phyloP scores from a whole-genome alignment of 2,797 vertebrate species.

The Parotocinclus haroldoi region DNA sequence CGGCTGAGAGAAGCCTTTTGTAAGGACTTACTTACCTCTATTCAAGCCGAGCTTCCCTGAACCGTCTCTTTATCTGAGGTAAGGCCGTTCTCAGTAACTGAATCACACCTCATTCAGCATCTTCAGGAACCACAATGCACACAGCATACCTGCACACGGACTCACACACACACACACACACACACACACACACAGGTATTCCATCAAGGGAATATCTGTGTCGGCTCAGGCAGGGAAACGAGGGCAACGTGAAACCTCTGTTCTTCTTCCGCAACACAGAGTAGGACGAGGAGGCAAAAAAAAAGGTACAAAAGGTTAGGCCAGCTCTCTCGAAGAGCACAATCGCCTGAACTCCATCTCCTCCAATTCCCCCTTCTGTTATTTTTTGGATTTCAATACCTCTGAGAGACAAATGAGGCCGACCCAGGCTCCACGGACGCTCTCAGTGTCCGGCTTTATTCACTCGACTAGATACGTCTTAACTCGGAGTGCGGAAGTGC shows the following conservation, averaged over 20 bases:
- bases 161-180: neutral
- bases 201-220: constrained; percentile 23
- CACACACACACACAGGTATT: neutral
- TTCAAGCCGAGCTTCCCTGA: neutral
- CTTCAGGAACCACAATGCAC: neutral
- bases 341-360: constrained; percentile 16
- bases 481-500: too few species aligned
- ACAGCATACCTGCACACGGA: neutral
- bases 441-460: too few species aligned
- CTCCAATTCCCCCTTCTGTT: neutral
- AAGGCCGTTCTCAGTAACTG: constrained; percentile 20
- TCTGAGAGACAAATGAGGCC: too few species aligned
- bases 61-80: constrained; percentile 12
- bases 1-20: neutral
- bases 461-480: too few species aligned
- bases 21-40: neutral
- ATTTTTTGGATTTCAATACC: too few species aligned
- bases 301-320: constrained; percentile 10
- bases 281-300: constrained; percentile 18
- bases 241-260: constrained; percentile 18
- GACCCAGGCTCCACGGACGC: too few species aligned
- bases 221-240: constrained; percentile 18
- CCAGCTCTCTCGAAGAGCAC: constrained; percentile 6
- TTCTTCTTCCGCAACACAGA: constrained; percentile 7
- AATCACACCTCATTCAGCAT: constrained; percentile 29